Conservation (phyloP, 2,113 vertebrate species). For the Bos javanicus region DNA sequence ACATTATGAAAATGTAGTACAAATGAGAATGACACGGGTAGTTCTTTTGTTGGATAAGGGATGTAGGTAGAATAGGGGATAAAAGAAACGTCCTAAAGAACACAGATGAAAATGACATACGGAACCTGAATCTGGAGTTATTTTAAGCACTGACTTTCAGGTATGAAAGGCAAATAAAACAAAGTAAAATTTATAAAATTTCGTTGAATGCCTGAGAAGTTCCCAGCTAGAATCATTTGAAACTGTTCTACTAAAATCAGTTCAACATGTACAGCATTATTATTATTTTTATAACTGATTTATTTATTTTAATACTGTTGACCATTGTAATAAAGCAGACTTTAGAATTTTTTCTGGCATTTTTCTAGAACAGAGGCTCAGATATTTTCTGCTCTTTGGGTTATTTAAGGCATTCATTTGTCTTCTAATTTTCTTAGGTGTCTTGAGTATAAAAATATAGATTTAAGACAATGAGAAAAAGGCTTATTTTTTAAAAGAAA, state of each 20-base stretch:
- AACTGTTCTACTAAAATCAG: slow-evolving; percentile 46
- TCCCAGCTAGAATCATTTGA: slow-evolving; percentile 26
- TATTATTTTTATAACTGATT: slow-evolving; percentile 57
- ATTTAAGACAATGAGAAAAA: background rate
- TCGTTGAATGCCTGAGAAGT: slow-evolving; percentile 33
- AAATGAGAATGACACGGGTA: slow-evolving; percentile 23
- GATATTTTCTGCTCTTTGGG: background rate
- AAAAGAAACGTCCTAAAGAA: background rate
- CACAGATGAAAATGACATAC: slow-evolving; percentile 5
- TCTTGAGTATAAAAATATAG: background rate
- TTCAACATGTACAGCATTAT: slow-evolving; percentile 48
- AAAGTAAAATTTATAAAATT: slow-evolving; percentile 45
- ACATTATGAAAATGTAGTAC: background rate
- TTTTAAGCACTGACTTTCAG: slow-evolving; percentile 53
- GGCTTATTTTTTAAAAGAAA: background rate
- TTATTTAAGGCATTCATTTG: background rate
- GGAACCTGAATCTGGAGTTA: slow-evolving; percentile 41
- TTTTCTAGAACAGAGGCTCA: background rate
- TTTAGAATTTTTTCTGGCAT: slow-evolving; percentile 25
- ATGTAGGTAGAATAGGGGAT: background rate
- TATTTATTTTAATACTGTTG: slow-evolving; percentile 53
- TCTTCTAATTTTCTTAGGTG: background rate
- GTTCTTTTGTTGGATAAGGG: slow-evolving; percentile 28
- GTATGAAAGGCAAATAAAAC: slow-evolving; percentile 46
- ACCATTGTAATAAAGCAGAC: background rate